A percentile compares a stretch with the other conserved stretches of the same genome.
These are phyloP conservation scores for Plagodis dolabraria DNA, from an alignment of 2,888 invertebrate species.

Conservation along the genomic window DNA sequence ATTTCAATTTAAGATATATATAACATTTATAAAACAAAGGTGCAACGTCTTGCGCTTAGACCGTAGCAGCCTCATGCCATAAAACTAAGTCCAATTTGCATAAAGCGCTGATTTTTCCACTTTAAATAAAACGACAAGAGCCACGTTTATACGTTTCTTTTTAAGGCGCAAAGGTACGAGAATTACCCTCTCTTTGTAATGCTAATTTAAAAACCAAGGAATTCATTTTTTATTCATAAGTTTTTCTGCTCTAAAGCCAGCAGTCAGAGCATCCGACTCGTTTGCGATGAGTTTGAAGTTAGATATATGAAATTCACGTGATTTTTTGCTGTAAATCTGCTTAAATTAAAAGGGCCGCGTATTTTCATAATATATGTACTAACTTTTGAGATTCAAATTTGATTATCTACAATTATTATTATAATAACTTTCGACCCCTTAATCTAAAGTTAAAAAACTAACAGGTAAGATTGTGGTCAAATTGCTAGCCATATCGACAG, in stretches of 20 bases:
- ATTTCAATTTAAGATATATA: too few species aligned
- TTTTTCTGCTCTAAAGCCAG: slow-evolving; percentile 80
- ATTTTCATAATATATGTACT: slow-evolving; percentile 36
- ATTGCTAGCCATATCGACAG: too few species aligned
- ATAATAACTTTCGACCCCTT: too few species aligned
- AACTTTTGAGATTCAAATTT: too few species aligned
- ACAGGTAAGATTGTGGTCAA: too few species aligned
- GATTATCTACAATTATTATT: too few species aligned
- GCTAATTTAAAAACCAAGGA: slow-evolving; percentile 84
- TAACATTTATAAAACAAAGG: not conserved
- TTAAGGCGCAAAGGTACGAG: slow-evolving; percentile 76
- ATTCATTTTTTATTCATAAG: slow-evolving; percentile 85
- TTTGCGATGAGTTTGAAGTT: slow-evolving; percentile 73
- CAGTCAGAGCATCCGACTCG: slow-evolving; percentile 77
- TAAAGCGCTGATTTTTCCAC: slow-evolving; percentile 71
- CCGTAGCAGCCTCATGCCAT: slow-evolving; percentile 3
- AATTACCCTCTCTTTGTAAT: slow-evolving; percentile 83
- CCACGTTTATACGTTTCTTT: slow-evolving; percentile 75
- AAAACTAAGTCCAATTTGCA: slow-evolving; percentile 36
- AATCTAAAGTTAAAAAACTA: too few species aligned
- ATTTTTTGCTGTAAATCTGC: slow-evolving; percentile 50
- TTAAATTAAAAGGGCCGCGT: slow-evolving; percentile 39
- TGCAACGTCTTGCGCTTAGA: not conserved
- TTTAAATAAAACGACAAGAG: slow-evolving; percentile 73
- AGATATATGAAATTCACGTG: slow-evolving; percentile 58